Evolutionary conservation across 2,797 vertebrate species (phyloP), one percentile per base, ranked within the genome.

Genomic region (Poeciliopsis turneri): DNA sequence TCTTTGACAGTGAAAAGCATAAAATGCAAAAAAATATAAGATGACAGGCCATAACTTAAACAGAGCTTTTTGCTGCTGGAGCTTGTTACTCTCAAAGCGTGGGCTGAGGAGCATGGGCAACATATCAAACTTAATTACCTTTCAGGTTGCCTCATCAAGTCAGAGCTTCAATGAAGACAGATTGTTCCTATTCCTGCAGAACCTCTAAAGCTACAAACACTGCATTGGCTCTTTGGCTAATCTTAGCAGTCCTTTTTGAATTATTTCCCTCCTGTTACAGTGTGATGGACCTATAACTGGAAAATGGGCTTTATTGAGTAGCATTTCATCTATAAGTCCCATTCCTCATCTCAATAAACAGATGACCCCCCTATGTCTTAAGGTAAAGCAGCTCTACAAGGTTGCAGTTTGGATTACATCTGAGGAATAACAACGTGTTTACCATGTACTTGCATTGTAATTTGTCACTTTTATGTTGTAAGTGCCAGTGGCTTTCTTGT

Each of bases 61-160:
- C 89, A 92, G 84, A 85, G 90, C 89, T 89, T 92, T 92, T 89
- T 92, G 89, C 93, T 93, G 90, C 92, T 94, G 85, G 85, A 91
- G 91, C 92, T 94, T 95, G 93, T 95, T 95, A 93, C 92, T 87
- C 82, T 91, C 78, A 88, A 84, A 94, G 92, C 87, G 78, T 91
- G 87, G 90, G 91, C 89, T 82, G 92, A 84, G 90, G 86, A 87
- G 89, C 90, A 82, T 90, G 82, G 91, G 93, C 93, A 94, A 95
- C 93, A 95, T 94, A 93, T 96, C 94, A 95, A 94, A 95, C 90
- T 91, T 95, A 95, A 96, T 96, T 94, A 95, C 94, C 93, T 95
- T 93, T 96, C 93, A 92, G 93, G 92, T 94, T 92, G 92, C 91
- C 93, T 95, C 94, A 94, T 96, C 94, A 95, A 95, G 93, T 93